phyloP scores from a whole-genome alignment of 1,140 invertebrate genomes.

The Melanaphis sacchari region DNA sequence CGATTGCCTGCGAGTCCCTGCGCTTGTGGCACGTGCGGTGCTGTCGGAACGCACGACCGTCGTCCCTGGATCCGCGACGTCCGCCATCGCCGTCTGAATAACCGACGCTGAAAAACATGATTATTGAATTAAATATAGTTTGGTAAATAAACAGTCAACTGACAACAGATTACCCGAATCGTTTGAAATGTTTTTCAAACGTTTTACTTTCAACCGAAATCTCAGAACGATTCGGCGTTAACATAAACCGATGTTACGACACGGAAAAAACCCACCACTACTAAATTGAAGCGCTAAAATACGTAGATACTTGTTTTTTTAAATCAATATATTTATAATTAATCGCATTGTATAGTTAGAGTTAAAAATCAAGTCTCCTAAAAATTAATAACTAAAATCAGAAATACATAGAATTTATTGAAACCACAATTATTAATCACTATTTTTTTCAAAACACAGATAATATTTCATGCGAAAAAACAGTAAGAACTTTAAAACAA shows the following conservation, averaged over 20 bases:
- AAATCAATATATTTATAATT: background rate
- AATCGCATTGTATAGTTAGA: background rate
- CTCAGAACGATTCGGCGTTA: background rate
- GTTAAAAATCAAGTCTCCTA: background rate
- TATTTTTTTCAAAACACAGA: background rate
- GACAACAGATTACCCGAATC: background rate
- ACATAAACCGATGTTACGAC: background rate
- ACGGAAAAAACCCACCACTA: background rate
- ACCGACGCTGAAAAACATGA: slow-evolving; percentile 19
- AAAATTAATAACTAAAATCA: background rate
- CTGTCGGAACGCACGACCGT: slow-evolving; percentile 56
- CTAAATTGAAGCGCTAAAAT: background rate
- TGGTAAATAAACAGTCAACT: background rate
- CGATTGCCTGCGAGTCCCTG: slow-evolving; percentile 16
- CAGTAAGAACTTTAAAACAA: background rate
- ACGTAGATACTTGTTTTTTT: background rate
- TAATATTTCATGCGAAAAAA: background rate
- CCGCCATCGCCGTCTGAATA: slow-evolving; percentile 59
- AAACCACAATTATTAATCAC: background rate
- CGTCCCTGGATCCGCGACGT: slow-evolving; percentile 73
- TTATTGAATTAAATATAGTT: no score
- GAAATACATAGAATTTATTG: background rate
- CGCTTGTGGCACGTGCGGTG: slow-evolving; percentile 55
- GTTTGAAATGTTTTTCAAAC: background rate
- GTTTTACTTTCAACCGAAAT: background rate